These are phyloP conservation scores for Unio pictorum DNA, from an alignment of 2,888 invertebrate species.

Conservation along the genomic window DNA sequence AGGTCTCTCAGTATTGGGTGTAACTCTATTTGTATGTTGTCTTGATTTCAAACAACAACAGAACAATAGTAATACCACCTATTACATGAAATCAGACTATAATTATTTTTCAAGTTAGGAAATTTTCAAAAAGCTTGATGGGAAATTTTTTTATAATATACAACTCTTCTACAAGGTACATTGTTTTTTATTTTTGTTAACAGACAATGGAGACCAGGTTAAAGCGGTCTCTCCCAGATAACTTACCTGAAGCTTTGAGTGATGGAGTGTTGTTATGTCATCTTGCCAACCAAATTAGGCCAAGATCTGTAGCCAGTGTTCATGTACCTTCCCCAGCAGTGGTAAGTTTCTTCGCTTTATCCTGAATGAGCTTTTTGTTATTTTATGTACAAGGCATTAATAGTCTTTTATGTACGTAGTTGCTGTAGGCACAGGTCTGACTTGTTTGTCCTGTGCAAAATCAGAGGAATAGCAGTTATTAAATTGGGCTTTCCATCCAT, in stretches of 20 bases:
- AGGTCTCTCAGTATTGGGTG: no score
- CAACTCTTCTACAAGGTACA: not conserved
- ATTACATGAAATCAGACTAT: no score
- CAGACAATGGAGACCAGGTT: slow-evolving; percentile 91
- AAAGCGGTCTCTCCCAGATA: slow-evolving; percentile 90
- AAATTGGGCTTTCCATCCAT: no score
- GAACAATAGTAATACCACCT: no score
- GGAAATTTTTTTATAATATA: not conserved
- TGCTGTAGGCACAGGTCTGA: no score
- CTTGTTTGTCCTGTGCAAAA: no score
- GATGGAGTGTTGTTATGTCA: slow-evolving; percentile 96
- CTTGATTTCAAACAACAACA: no score
- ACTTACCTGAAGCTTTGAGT: slow-evolving; percentile 85
- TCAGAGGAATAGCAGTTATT: not conserved
- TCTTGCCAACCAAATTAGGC: slow-evolving; percentile 92
- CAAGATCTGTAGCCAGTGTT: slow-evolving; percentile 91
- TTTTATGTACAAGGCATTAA: no score
- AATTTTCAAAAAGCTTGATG: not conserved
- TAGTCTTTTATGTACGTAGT: no score
- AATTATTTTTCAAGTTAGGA: not conserved
- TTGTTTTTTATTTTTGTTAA: slow-evolving; percentile 10
- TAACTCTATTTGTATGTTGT: no score
- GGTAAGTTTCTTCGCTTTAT: slow-evolving; percentile 45
- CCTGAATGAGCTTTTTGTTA: no score
- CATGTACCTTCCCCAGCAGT: slow-evolving; percentile 83